Percentiles rank a stretch among this genome's conserved stretches.
Conservation (phyloP, 2,113 vertebrate species). For the Todiramphus saurophagus region DNA sequence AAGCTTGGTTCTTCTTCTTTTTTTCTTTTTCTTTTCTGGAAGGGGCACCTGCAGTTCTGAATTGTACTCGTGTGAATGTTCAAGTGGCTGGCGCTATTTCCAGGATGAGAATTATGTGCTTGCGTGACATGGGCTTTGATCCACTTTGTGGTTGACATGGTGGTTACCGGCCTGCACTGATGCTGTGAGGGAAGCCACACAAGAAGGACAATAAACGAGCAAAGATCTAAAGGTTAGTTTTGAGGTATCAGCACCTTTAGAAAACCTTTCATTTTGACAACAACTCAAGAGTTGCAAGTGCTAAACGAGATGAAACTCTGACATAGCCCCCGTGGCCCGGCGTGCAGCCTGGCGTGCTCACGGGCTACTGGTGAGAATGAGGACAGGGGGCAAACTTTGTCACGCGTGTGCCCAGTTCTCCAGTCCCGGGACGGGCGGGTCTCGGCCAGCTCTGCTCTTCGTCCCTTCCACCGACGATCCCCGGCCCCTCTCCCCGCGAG, state of each 20-base stretch:
- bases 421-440: not conserved
- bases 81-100: fast-evolving
- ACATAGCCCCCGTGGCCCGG: fast-evolving
- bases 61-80: fast-evolving
- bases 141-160: fast-evolving
- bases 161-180: not conserved
- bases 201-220: not conserved
- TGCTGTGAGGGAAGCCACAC: fast-evolving
- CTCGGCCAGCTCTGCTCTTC: not conserved
- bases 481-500: too few species aligned
- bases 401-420: not conserved
- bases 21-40: not conserved
- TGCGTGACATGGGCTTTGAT: fast-evolving
- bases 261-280: not conserved
- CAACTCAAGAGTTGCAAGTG: not conserved
- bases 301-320: not conserved
- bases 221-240: too few species aligned
- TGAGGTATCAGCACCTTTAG: not conserved
- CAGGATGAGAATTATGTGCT: fast-evolving
- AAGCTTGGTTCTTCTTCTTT: not conserved
- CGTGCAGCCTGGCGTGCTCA: fast-evolving
- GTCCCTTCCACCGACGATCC: fast-evolving
- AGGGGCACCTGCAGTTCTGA: too few species aligned
- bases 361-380: fast-evolving
- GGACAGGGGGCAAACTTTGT: fast-evolving